phyloP scores from a whole-genome alignment of 1,140 invertebrate species.

The Leucophenga varia region DNA sequence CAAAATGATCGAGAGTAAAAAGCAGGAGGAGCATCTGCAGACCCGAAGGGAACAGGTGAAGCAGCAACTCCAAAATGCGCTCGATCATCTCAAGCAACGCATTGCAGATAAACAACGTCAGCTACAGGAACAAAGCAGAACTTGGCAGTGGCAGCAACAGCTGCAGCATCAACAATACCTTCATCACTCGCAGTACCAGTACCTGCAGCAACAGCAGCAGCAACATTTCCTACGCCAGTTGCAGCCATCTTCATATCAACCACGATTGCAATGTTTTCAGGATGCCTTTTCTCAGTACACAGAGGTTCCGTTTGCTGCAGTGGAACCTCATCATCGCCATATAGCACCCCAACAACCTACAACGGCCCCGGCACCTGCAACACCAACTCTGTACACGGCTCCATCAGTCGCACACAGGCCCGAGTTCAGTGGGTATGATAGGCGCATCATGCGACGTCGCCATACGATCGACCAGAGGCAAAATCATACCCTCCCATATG shows the following conservation, averaged over 20 bases:
- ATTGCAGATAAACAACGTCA: conserved; percentile 17
- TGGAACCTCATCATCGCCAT: background rate
- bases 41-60: conserved; percentile 12
- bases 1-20: conserved; percentile 29
- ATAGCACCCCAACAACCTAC: too few relatives aligned
- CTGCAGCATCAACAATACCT: too few relatives aligned
- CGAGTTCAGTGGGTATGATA: background rate
- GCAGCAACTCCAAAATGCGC: conserved; percentile 6
- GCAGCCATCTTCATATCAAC: conserved; percentile 5
- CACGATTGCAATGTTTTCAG: conserved; percentile 21
- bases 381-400: too few relatives aligned
- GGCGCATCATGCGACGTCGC: conserved; percentile 10
- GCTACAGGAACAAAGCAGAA: conserved; percentile 3
- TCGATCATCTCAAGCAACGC: conserved; percentile 8
- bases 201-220: conserved; percentile 12
- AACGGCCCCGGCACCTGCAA: too few relatives aligned
- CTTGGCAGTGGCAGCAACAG: conserved; percentile 20
- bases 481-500: background rate
- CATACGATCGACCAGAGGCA: conserved; percentile 12
- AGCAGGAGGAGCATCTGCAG: conserved; percentile 21
- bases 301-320: too few relatives aligned
- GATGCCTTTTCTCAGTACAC: conserved; percentile 14
- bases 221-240: conserved; percentile 9
- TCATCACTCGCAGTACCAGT: conserved; percentile 8
- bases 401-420: background rate